These are phyloP conservation scores for Glyptemys insculpta DNA, from an alignment of 2,797 vertebrate species.

Conservation along the genomic window DNA sequence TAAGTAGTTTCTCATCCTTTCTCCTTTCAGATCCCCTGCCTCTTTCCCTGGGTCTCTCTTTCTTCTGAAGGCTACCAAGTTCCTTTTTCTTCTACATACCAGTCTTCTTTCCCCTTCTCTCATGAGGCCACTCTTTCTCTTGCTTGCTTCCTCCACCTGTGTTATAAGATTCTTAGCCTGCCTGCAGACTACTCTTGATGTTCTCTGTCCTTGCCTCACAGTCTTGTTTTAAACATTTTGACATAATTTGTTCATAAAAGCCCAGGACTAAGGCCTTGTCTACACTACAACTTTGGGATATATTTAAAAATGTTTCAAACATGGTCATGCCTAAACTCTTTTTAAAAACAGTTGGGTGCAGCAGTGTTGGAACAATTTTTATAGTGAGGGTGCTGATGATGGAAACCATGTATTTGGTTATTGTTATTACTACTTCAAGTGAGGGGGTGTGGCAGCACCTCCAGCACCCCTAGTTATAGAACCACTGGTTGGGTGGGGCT, in stretches of 20 bases:
- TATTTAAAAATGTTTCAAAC: neutral
- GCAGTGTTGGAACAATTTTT: too few species aligned
- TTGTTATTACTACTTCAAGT: too few species aligned
- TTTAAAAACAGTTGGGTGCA: too few species aligned
- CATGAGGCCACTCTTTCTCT: neutral
- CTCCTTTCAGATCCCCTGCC: neutral
- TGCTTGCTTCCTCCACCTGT: neutral
- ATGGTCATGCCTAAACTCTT: neutral
- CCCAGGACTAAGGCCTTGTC: neutral
- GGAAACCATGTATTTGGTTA: too few species aligned
- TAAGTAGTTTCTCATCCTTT: neutral
- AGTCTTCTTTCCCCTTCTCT: neutral
- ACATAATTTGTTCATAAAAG: neutral
- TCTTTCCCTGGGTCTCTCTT: neutral
- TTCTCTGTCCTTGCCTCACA: neutral
- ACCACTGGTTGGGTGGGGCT: too few species aligned
- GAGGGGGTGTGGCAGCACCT: too few species aligned
- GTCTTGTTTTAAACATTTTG: neutral
- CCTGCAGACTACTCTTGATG: neutral
- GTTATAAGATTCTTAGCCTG: neutral
- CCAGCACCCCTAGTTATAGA: too few species aligned
- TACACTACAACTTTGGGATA: fast-evolving
- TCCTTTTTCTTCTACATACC: neutral
- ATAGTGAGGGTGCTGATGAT: too few species aligned
- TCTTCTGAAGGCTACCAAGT: neutral